A percentile compares a stretch with the other conserved stretches of the same genome.
These are phyloP conservation scores for Erpetoichthys calabaricus DNA, from an alignment of 2,797 vertebrate species.

Conservation along the genomic window DNA sequence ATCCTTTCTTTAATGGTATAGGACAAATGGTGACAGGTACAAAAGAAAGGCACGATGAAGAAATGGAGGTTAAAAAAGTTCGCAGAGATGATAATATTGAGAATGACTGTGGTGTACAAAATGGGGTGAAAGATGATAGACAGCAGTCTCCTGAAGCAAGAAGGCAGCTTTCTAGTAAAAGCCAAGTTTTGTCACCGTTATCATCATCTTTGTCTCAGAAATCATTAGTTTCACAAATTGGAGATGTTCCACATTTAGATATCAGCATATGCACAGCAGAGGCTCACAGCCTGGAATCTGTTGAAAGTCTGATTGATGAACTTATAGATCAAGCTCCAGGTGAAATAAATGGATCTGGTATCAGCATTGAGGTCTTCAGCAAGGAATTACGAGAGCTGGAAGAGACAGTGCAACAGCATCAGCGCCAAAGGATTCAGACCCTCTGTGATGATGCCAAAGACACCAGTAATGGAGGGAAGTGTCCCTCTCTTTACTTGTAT, in stretches of 20 bases:
- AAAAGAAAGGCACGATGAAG: conserved; percentile 39
- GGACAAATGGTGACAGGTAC: conserved; percentile 16
- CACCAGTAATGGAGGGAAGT: conserved; percentile 26
- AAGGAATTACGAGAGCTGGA: conserved; percentile 75
- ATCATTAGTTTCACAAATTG: conserved; percentile 4
- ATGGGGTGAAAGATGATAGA: conserved; percentile 26
- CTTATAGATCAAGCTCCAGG: conserved; percentile 49
- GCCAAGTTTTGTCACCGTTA: conserved; percentile 7
- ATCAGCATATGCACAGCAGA: conserved; percentile 23
- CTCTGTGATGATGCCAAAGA: conserved; percentile 26
- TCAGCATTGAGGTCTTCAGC: conserved; percentile 74
- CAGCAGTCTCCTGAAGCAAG: conserved; percentile 24
- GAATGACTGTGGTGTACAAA: conserved; percentile 34
- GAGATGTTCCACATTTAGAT: conserved; percentile 16
- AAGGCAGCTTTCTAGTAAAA: conserved; percentile 19
- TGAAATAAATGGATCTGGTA: conserved; percentile 48
- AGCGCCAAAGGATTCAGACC: conserved; percentile 15
- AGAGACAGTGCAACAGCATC: conserved; percentile 39
- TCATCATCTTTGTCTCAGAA: not conserved
- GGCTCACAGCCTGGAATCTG: conserved; percentile 34
- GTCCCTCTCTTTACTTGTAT: not conserved
- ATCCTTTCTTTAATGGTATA: conserved; percentile 53
- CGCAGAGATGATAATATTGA: conserved; percentile 51
- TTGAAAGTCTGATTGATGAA: conserved; percentile 66
- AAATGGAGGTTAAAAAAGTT: conserved; percentile 69